phyloP scores from a whole-genome alignment of 2,797 vertebrate genomes.

The Rachycentron canadum region DNA sequence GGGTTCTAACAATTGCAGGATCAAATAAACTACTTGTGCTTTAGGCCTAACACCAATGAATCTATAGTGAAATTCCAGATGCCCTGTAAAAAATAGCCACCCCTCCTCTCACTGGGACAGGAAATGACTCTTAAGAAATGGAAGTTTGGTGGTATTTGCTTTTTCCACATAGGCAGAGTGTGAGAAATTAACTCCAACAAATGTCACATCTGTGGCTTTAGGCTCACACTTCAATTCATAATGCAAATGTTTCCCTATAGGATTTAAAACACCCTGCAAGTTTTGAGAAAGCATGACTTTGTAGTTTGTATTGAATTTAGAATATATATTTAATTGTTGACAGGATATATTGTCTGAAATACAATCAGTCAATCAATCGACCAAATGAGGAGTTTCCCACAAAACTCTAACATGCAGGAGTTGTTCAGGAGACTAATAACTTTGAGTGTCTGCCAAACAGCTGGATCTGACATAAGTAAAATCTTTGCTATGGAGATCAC shows the following conservation, averaged over 20 bases:
- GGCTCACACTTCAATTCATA: constrained; percentile 3
- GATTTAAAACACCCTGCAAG: background rate
- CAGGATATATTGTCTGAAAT: background rate
- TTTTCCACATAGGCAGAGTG: constrained; percentile 40
- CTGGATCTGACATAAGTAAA: constrained; percentile 8
- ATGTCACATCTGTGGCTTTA: constrained; percentile 26
- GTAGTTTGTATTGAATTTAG: background rate
- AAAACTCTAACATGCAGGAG: background rate
- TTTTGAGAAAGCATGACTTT: background rate
- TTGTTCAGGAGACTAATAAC: background rate
- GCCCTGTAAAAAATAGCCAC: constrained; percentile 18
- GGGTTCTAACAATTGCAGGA: background rate
- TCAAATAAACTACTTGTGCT: background rate
- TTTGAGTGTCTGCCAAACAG: background rate
- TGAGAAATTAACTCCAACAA: constrained; percentile 20
- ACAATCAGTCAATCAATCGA: background rate
- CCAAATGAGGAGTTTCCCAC: too few species aligned
- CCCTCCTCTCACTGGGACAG: constrained; percentile 35
- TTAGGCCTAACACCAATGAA: constrained; percentile 16
- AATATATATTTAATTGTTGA: background rate
- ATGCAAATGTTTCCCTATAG: background rate
- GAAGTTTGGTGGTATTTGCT: constrained; percentile 49
- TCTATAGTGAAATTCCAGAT: constrained; percentile 50
- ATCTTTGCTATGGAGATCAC: background rate
- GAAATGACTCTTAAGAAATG: constrained; percentile 56